phyloP scores from a whole-genome alignment of 2,113 vertebrate genomes.

The Heptranchias perlo region DNA sequence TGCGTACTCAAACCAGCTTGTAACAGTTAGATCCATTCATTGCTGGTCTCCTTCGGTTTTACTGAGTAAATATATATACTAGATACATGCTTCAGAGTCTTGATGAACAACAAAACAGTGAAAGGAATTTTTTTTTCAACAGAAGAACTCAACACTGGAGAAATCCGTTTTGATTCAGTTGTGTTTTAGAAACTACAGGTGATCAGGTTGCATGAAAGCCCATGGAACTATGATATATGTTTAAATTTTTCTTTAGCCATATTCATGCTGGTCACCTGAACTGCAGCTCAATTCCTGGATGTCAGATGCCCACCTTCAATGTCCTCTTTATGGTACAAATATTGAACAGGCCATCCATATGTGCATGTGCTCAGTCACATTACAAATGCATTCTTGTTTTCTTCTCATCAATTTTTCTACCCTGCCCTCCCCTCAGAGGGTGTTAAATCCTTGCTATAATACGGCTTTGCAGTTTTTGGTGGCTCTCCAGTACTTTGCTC shows the following conservation, averaged over 20 bases:
- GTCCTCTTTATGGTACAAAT: not conserved
- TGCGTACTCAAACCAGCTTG: not conserved
- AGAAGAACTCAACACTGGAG: not conserved
- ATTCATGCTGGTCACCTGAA: not conserved
- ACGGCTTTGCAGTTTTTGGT: not conserved
- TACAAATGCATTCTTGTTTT: not conserved
- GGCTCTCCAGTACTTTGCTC: not conserved
- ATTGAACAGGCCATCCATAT: not conserved
- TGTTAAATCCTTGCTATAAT: not conserved
- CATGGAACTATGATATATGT: not conserved
- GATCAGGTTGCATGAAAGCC: not conserved
- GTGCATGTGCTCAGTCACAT: not conserved
- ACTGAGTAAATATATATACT: not conserved
- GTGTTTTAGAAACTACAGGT: not conserved
- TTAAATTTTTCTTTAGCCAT: not conserved
- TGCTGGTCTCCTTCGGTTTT: not conserved
- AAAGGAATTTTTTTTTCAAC: not conserved
- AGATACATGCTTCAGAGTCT: not conserved
- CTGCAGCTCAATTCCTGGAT: not conserved
- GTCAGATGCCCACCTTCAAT: not conserved
- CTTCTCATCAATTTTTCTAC: not conserved
- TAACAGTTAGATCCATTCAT: not conserved
- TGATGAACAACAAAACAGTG: not conserved
- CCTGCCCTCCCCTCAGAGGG: not conserved
- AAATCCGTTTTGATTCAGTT: not conserved